These are phyloP conservation scores for Pundamilia nyererei DNA, from an alignment of 2,113 vertebrate genomes.

Conservation along the genomic window DNA sequence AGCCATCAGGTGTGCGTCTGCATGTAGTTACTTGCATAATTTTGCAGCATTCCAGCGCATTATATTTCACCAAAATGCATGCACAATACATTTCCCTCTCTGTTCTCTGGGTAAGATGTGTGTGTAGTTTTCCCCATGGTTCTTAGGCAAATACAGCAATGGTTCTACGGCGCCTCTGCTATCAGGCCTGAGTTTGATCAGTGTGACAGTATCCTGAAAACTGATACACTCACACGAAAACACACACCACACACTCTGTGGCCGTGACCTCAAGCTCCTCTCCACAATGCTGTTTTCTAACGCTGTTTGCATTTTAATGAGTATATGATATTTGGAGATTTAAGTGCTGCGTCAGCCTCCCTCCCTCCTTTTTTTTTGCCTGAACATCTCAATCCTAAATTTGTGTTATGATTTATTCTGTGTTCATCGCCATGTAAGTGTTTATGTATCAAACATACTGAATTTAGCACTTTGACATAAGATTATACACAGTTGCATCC, in stretches of 20 bases:
- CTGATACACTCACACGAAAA: slow-evolving; percentile 13
- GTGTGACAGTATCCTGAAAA: slow-evolving; percentile 57
- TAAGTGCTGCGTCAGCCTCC: fast-evolving
- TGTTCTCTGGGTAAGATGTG: background rate
- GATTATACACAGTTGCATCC: background rate
- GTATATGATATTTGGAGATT: background rate
- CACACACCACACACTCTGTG: background rate
- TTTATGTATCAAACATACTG: background rate
- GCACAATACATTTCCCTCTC: slow-evolving; percentile 5
- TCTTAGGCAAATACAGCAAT: slow-evolving; percentile 38
- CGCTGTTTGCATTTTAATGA: background rate
- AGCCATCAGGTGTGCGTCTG: slow-evolving; percentile 14
- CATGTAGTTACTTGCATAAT: slow-evolving; percentile 26
- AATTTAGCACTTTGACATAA: background rate
- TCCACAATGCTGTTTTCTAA: slow-evolving; percentile 11
- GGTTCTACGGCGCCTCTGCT: slow-evolving; percentile 37
- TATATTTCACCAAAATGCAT: slow-evolving; percentile 55
- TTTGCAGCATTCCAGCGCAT: slow-evolving; percentile 29
- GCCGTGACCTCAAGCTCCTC: background rate
- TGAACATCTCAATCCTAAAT: background rate
- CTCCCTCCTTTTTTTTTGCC: background rate
- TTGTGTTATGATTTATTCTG: background rate
- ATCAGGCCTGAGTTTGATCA: slow-evolving; percentile 47
- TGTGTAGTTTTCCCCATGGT: slow-evolving; percentile 6
- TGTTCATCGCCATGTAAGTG: background rate